These are phyloP conservation scores for Acrossocheilus fasciatus DNA, from an alignment of 2,797 vertebrate genomes.

Conservation along the genomic window DNA sequence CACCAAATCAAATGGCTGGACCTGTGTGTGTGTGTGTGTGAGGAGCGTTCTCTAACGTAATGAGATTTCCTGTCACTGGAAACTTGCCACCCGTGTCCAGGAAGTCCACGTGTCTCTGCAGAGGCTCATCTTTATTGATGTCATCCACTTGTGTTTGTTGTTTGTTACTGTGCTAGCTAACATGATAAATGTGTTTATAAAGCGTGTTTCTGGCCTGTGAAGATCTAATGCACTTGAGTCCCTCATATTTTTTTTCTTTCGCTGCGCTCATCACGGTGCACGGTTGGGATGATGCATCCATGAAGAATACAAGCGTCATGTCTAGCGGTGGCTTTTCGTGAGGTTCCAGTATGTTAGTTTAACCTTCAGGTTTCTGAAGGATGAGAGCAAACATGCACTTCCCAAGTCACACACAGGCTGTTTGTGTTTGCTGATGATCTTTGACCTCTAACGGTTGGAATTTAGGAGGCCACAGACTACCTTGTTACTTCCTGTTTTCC, in stretches of 20 bases:
- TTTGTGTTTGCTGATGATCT: conserved; percentile 15
- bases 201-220: neutral
- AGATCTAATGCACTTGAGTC: neutral
- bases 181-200: neutral
- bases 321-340: neutral
- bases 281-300: neutral
- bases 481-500: neutral
- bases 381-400: neutral
- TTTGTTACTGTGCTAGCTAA: conserved; percentile 2
- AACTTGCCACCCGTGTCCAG: conserved; percentile 14
- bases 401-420: neutral
- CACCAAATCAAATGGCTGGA: neutral
- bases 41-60: conserved; percentile 23
- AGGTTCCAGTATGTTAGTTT: neutral
- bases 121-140: conserved; percentile 44
- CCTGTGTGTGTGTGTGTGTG: neutral
- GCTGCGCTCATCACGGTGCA: neutral
- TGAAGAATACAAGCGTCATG: neutral
- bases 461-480: neutral
- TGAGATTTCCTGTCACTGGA: conserved; percentile 57
- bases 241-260: neutral
- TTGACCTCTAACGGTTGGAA: neutral
- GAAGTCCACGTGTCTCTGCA: conserved; percentile 30
- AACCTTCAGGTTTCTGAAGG: neutral
- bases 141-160: conserved; percentile 25